These are phyloP conservation scores for Microtus oregoni DNA, from an alignment of 2,113 vertebrate genomes.

Conservation along the genomic window DNA sequence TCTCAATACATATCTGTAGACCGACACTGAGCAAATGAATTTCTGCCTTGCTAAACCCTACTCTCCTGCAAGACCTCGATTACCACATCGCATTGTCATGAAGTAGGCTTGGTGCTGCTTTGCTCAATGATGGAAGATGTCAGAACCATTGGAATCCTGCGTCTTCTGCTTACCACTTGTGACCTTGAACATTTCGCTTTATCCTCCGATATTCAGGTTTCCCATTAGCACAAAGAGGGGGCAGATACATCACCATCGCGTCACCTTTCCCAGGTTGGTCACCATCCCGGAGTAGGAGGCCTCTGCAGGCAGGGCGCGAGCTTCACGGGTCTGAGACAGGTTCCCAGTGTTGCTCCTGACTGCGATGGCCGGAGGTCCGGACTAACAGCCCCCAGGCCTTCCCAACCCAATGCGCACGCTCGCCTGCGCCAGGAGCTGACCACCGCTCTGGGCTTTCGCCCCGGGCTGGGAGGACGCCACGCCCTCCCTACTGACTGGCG, in stretches of 20 bases:
- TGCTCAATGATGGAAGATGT: not conserved
- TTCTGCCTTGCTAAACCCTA: not conserved
- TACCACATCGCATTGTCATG: not conserved
- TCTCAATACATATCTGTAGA: not conserved
- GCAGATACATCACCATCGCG: accelerated
- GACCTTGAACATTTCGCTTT: not conserved
- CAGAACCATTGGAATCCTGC: not conserved
- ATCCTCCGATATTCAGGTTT: not conserved
- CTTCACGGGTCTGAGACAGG: not conserved
- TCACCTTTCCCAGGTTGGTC: not conserved
- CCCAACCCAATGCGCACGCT: slow-evolving; percentile 63
- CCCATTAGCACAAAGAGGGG: not conserved
- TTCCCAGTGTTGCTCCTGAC: not conserved
- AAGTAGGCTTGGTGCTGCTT: not conserved
- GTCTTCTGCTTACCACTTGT: not conserved
- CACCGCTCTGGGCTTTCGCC: not conserved
- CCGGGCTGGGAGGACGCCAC: not conserved
- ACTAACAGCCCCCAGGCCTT: accelerated
- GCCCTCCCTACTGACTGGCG: slow-evolving; percentile 65
- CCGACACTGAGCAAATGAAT: accelerated
- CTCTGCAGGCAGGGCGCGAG: not conserved
- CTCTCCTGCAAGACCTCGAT: not conserved
- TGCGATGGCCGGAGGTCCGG: no score
- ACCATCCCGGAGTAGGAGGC: not conserved
- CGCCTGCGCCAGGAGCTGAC: not conserved